phyloP scores from a whole-genome alignment of 2,888 invertebrate species.

The Aethes cnicana region DNA sequence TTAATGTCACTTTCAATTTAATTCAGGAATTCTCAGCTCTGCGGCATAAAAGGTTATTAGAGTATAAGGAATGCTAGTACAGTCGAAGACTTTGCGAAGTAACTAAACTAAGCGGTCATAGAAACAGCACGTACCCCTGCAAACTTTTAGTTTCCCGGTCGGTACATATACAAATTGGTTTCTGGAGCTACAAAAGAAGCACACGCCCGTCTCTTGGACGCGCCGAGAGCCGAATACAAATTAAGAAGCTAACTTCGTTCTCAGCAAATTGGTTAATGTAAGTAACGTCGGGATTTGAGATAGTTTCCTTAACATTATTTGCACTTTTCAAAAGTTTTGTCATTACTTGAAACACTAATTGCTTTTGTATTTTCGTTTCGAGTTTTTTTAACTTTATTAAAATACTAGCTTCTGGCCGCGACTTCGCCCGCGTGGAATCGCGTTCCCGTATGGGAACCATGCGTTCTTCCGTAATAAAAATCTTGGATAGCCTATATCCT shows the following conservation, averaged over 20 bases:
- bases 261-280: conserved; percentile 69
- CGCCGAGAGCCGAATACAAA: conserved; percentile 73
- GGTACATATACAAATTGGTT: conserved; percentile 73
- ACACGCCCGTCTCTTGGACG: conserved; percentile 57
- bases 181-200: conserved; percentile 73
- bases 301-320: conserved; percentile 50
- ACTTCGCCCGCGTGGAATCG: too few species aligned
- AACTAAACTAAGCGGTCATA: conserved; percentile 39
- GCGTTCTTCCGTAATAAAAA: too few species aligned
- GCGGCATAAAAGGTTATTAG: conserved; percentile 58
- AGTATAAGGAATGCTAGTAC: conserved; percentile 24
- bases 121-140: conserved; percentile 40
- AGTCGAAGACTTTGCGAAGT: conserved; percentile 31
- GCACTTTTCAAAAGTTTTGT: conserved; percentile 12
- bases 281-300: conserved; percentile 64
- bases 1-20: conserved; percentile 77
- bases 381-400: too few species aligned
- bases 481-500: too few species aligned
- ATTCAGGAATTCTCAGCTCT: conserved; percentile 66
- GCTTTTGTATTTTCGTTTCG: too few species aligned
- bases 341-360: too few species aligned
- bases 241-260: conserved; percentile 67
- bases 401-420: too few species aligned
- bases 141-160: conserved; percentile 75
- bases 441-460: too few species aligned